A percentile compares a stretch with the other conserved stretches of the same genome.
phyloP scores from a whole-genome alignment of 1,140 invertebrate species.

The Carcinoscorpius rotundicauda region DNA sequence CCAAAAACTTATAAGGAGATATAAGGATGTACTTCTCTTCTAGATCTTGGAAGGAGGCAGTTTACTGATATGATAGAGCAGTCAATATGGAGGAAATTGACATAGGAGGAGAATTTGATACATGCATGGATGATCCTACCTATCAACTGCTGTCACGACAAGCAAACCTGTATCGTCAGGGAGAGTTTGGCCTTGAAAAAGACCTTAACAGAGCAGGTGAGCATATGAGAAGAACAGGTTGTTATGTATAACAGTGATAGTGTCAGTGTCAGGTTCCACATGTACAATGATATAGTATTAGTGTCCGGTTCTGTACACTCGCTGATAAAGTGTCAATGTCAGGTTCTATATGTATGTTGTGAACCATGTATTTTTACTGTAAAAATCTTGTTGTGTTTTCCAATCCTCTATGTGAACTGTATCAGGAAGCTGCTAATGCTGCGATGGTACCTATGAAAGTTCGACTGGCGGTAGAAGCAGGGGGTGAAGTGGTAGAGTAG shows the following conservation, averaged over 20 bases:
- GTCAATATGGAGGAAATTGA: conserved; percentile 26
- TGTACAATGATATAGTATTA: no score
- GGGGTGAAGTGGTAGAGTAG: conserved; percentile 12
- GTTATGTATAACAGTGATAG: no score
- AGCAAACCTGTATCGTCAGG: conserved; percentile 38
- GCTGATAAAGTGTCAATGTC: no score
- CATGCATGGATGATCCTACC: conserved; percentile 32
- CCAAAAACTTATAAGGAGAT: no score
- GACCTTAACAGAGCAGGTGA: conserved; percentile 39
- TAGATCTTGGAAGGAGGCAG: conserved; percentile 34
- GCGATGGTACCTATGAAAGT: conserved; percentile 45
- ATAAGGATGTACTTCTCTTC: no score
- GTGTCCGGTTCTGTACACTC: no score
- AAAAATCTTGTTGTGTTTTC: no score
- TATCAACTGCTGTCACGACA: conserved; percentile 39
- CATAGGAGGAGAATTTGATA: conserved; percentile 34
- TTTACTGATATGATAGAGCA: conserved; percentile 37
- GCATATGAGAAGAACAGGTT: no score
- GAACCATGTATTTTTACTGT: no score
- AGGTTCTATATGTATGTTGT: no score
- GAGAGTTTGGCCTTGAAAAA: conserved; percentile 36
- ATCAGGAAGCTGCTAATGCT: conserved; percentile 40
- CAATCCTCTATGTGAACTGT: conserved; percentile 40
- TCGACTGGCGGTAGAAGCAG: conserved; percentile 36
- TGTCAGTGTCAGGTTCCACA: no score